Conservation (phyloP, 2,113 vertebrate species). For the Eulacestoma nigropectus region DNA sequence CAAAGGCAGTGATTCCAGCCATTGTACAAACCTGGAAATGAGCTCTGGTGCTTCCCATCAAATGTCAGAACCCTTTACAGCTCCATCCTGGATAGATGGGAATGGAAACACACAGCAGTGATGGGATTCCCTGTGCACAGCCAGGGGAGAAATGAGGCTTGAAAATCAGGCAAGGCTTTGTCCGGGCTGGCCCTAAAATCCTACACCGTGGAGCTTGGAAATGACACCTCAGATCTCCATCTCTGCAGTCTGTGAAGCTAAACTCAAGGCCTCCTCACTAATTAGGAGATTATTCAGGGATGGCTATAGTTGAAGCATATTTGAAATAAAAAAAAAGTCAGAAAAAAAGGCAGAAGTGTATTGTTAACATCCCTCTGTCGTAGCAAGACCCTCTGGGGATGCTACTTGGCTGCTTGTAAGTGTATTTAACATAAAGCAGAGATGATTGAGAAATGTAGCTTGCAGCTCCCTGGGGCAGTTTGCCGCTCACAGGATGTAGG, state of each 20-base stretch:
- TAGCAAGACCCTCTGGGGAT: not conserved
- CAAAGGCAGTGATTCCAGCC: not conserved
- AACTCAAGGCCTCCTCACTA: not conserved
- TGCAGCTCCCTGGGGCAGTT: slow-evolving; percentile 9
- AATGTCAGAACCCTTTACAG: not conserved
- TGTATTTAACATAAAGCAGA: slow-evolving; percentile 57
- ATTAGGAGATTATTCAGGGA: slow-evolving; percentile 4
- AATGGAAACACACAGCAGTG: not conserved
- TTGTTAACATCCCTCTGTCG: not conserved
- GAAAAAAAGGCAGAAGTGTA: not conserved
- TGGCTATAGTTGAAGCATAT: not conserved
- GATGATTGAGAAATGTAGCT: slow-evolving; percentile 50
- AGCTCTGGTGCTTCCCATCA: not conserved
- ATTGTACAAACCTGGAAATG: not conserved
- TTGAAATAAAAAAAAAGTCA: not conserved
- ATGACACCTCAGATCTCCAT: not conserved
- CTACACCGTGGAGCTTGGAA: not conserved
- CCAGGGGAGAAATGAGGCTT: not conserved
- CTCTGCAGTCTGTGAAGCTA: not conserved
- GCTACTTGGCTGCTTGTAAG: slow-evolving; percentile 21
- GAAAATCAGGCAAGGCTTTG: not conserved
- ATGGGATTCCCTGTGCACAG: not conserved
- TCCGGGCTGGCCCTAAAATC: not conserved
- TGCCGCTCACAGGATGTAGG: not conserved
- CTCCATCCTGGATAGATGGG: not conserved